Conservation (phyloP, 2,113 vertebrate species). For the Charadrius vociferus region DNA sequence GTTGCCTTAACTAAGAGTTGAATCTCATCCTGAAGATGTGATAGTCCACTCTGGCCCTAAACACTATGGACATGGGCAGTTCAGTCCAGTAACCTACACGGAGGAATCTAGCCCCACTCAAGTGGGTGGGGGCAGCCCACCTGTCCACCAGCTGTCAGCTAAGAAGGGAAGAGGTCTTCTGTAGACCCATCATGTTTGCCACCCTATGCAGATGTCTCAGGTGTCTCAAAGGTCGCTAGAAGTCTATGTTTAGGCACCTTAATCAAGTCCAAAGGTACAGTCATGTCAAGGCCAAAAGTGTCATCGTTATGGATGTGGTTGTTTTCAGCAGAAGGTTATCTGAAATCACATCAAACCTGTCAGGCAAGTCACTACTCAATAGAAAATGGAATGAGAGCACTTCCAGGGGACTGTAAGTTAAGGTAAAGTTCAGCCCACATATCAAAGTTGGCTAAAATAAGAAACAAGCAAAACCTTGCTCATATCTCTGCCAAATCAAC, state of each 20-base stretch:
- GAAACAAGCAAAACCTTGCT: neutral
- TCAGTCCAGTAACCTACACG: neutral
- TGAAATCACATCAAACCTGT: neutral
- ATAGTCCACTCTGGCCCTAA: neutral
- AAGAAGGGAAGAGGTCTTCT: neutral
- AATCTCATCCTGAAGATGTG: neutral
- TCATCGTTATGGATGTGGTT: neutral
- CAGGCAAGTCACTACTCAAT: neutral
- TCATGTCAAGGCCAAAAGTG: neutral
- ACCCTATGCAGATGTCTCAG: neutral
- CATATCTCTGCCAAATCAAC: neutral
- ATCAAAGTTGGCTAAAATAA: neutral
- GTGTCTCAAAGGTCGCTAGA: neutral
- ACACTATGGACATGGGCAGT: rapidly evolving
- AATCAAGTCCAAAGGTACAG: neutral
- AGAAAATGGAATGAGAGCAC: neutral
- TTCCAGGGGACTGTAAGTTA: neutral
- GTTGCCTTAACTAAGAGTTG: neutral
- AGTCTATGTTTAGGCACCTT: neutral
- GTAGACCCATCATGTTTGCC: neutral
- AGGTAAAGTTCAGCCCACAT: neutral
- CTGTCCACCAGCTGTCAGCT: neutral
- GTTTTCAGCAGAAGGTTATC: neutral
- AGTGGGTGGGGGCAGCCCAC: neutral
- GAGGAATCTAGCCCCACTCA: neutral